Percentiles rank a stretch among this genome's conserved stretches.
Evolutionary conservation across 2,888 invertebrate genomes (phyloP).

Genomic region (Pilophorus perplexus): DNA sequence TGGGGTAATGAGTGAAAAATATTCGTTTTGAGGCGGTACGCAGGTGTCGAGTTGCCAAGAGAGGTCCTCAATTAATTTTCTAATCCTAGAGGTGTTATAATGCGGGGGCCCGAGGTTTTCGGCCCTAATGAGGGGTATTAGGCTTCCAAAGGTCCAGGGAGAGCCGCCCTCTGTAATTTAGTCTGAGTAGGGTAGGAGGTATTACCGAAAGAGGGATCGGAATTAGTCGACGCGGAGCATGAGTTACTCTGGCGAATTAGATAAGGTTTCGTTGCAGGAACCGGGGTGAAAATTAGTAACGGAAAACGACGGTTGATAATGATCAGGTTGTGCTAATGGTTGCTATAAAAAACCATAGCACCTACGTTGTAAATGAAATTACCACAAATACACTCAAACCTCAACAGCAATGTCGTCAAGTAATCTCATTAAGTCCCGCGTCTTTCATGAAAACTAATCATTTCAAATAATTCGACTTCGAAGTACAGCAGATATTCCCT

Average conservation of each 20-base stretch:
- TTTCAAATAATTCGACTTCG: too few species aligned
- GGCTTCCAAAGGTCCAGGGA: constrained; percentile 31
- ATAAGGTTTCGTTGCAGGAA: background rate
- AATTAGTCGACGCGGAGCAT: background rate
- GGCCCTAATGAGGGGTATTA: constrained; percentile 39
- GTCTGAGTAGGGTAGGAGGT: constrained; percentile 3
- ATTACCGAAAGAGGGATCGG: background rate
- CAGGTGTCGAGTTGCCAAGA: constrained; percentile 31
- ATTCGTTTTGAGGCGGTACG: constrained; percentile 30
- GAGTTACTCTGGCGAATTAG: constrained; percentile 15
- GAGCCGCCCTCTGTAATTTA: constrained; percentile 37
- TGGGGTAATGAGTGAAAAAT: constrained; percentile 30
- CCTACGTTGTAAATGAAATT: too few species aligned
- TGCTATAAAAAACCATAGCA: too few species aligned
- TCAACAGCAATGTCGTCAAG: too few species aligned
- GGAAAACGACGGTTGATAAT: too few species aligned
- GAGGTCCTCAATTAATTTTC: constrained; percentile 30
- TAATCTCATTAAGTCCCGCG: too few species aligned
- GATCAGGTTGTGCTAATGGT: too few species aligned
- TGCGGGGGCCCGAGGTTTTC: constrained; percentile 25
- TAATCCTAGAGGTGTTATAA: constrained; percentile 39
- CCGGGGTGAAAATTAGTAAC: too few species aligned
- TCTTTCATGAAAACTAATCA: too few species aligned
- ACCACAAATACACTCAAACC: too few species aligned
- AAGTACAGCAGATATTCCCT: too few species aligned